Evolutionary conservation across 1,140 invertebrate genomes (phyloP).

Genomic region (Drosophila subpulchrella): DNA sequence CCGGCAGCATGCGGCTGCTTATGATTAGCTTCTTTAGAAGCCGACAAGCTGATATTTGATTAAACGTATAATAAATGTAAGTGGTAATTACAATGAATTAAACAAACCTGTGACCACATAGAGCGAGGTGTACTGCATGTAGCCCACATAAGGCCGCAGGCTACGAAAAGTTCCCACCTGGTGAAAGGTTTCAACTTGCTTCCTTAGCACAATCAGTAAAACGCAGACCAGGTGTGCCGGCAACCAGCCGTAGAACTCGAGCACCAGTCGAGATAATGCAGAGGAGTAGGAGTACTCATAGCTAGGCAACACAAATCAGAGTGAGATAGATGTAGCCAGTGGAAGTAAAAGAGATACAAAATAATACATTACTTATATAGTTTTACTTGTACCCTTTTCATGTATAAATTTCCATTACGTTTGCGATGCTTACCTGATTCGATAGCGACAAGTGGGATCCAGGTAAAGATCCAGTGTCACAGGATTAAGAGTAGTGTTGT

Average conservation of each 20-base stretch:
- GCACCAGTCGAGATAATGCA: constrained; percentile 65
- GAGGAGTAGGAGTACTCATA: constrained; percentile 74
- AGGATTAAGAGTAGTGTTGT: constrained; percentile 71
- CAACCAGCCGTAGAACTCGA: constrained; percentile 77
- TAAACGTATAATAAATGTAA: background rate
- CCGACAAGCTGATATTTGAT: constrained; percentile 53
- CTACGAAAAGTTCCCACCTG: constrained; percentile 57
- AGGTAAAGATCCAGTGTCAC: constrained; percentile 86
- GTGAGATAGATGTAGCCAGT: background rate
- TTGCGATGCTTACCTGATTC: constrained; percentile 84
- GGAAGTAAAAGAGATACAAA: constrained; percentile 5
- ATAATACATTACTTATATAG: too few relatives aligned
- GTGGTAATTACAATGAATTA: background rate
- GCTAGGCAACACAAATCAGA: constrained; percentile 36
- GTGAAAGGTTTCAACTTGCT: constrained; percentile 67
- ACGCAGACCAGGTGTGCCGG: constrained; percentile 78
- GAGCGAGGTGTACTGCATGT: constrained; percentile 65
- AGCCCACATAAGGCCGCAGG: constrained; percentile 59
- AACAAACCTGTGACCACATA: constrained; percentile 73
- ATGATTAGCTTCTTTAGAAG: constrained; percentile 65
- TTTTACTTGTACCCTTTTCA: too few relatives aligned
- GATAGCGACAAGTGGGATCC: constrained; percentile 87
- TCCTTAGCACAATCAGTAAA: constrained; percentile 66
- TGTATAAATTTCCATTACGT: too few relatives aligned
- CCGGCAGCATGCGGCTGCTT: constrained; percentile 41